phyloP scores from a whole-genome alignment of 2,888 invertebrate genomes.

The Caenorhabditis doughertyi region DNA sequence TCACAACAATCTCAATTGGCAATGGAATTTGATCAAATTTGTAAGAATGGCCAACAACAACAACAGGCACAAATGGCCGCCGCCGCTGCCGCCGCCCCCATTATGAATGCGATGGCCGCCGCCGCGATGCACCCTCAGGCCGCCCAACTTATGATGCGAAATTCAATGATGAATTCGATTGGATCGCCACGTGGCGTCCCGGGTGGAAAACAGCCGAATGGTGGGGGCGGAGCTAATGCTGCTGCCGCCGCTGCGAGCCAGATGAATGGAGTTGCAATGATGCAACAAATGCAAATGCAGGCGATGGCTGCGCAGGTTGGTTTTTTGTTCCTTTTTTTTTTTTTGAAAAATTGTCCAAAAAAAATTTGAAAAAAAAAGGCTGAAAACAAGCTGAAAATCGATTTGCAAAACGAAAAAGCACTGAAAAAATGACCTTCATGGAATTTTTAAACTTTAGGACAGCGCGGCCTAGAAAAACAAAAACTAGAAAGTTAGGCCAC shows the following conservation, averaged over 20 bases:
- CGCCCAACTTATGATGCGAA: slow-evolving; percentile 67
- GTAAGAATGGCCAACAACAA: slow-evolving; percentile 8
- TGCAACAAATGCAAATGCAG: slow-evolving; percentile 54
- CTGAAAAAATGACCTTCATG: too few relatives aligned
- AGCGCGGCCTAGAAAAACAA: too few relatives aligned
- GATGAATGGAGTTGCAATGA: slow-evolving; percentile 52
- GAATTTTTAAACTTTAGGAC: too few relatives aligned
- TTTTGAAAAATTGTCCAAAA: too few relatives aligned
- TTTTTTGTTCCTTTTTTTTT: too few relatives aligned
- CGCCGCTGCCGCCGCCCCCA: neutral
- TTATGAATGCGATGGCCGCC: slow-evolving; percentile 45
- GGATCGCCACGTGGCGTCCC: slow-evolving; percentile 53
- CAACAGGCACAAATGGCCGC: slow-evolving; percentile 16
- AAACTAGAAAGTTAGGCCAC: too few relatives aligned
- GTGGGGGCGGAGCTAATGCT: too few relatives aligned
- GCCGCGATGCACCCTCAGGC: slow-evolving; percentile 61
- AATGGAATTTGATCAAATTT: slow-evolving; percentile 20
- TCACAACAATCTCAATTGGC: slow-evolving; percentile 27
- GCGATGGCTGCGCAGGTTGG: slow-evolving; percentile 10
- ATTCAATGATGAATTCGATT: slow-evolving; percentile 55
- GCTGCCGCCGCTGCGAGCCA: neutral
- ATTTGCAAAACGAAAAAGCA: too few relatives aligned
- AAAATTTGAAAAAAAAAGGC: too few relatives aligned
- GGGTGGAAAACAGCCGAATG: slow-evolving; percentile 44
- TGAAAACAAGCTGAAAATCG: too few relatives aligned